Percentiles rank a stretch among this genome's conserved stretches.
These are phyloP conservation scores for Nasonia oneida DNA, from an alignment of 2,888 invertebrate species.

Conservation along the genomic window DNA sequence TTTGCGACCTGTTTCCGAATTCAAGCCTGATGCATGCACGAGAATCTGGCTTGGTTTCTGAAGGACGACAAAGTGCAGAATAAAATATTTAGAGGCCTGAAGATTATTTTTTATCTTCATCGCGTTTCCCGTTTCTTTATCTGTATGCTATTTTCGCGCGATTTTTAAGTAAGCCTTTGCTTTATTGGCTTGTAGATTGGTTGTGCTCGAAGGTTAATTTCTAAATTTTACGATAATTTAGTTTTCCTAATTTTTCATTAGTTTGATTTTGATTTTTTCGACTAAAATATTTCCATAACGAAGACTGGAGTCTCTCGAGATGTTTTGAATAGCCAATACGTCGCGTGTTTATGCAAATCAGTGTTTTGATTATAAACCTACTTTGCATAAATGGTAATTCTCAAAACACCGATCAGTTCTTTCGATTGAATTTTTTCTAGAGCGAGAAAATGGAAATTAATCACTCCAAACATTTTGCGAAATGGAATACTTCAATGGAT, in stretches of 20 bases:
- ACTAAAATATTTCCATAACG: too few species aligned
- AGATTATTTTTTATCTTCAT: neutral
- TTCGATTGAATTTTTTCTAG: neutral
- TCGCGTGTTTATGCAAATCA: neutral
- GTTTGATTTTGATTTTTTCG: neutral
- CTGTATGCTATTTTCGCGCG: neutral
- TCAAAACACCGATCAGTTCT: neutral
- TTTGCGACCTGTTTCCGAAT: constrained; percentile 6
- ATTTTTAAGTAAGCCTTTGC: neutral
- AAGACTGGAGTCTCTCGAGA: neutral
- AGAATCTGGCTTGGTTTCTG: neutral
- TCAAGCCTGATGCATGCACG: neutral
- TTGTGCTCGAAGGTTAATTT: neutral
- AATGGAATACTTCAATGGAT: neutral
- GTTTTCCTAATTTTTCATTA: neutral
- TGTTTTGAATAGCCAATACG: neutral
- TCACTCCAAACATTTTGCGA: neutral
- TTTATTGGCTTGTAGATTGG: neutral
- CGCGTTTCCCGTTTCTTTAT: neutral
- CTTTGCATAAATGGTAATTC: neutral
- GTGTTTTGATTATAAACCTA: neutral
- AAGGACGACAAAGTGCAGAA: neutral
- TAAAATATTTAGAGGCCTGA: neutral
- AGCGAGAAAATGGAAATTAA: neutral
- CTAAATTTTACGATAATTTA: neutral